phyloP scores from a whole-genome alignment of 2,797 vertebrate species.

The Cichlasoma orientale region DNA sequence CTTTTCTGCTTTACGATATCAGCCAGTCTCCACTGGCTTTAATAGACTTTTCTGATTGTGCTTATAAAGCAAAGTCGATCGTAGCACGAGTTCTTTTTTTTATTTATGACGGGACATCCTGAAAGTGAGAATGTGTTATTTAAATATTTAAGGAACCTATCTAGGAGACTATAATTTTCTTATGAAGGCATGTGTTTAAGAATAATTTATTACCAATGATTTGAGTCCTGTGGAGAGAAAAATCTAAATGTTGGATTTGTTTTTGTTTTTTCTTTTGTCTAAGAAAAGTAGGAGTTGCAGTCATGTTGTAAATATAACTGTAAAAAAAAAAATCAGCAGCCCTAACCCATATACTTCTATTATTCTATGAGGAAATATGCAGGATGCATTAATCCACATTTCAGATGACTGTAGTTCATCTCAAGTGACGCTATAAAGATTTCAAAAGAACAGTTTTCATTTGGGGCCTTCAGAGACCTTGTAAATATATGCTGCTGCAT shows the following conservation, averaged over 20 bases:
- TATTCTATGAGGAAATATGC: neutral
- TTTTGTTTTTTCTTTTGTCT: conserved; percentile 1
- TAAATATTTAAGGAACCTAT: conserved; percentile 48
- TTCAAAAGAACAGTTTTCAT: neutral
- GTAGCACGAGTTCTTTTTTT: conserved; percentile 23
- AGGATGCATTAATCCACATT: neutral
- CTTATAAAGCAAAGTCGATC: conserved; percentile 3
- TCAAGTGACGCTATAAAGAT: neutral
- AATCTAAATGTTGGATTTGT: neutral
- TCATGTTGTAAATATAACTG: neutral
- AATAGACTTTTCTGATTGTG: conserved; percentile 16
- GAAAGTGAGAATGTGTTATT: conserved; percentile 40
- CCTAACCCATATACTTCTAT: neutral
- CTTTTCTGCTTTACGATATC: conserved; percentile 22
- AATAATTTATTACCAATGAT: conserved; percentile 35
- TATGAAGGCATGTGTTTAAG: conserved; percentile 19
- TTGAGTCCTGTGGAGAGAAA: conserved; percentile 9
- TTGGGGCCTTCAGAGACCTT: conserved; percentile 7
- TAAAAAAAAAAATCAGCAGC: neutral
- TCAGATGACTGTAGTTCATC: neutral
- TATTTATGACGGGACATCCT: conserved; percentile 14
- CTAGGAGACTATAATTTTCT: conserved; percentile 43
- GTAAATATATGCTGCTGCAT: conserved; percentile 31
- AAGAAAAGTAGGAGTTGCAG: neutral
- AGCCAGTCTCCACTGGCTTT: conserved; percentile 1